phyloP scores from a whole-genome alignment of 2,888 invertebrate species.

The Volucella bombylans region DNA sequence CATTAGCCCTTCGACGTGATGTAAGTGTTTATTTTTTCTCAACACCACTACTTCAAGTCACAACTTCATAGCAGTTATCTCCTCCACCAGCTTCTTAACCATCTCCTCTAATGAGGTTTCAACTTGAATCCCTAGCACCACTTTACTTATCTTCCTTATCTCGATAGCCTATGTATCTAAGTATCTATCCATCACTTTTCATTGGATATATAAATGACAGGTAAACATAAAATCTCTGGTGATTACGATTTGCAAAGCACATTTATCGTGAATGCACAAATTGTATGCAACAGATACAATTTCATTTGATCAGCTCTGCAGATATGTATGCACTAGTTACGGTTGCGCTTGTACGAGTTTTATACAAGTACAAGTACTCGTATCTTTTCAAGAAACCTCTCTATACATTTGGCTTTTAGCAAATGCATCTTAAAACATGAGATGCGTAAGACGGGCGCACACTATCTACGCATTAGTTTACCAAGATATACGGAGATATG shows the following conservation, averaged over 20 bases:
- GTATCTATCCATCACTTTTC: slow-evolving; percentile 64
- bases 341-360: neutral
- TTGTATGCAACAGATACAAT: slow-evolving; percentile 70
- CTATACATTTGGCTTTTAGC: slow-evolving; percentile 2
- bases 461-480: slow-evolving; percentile 56
- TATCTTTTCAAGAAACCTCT: slow-evolving; percentile 28
- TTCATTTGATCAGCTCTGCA: slow-evolving; percentile 61
- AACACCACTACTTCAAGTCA: too few relatives aligned
- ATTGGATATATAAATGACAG: slow-evolving; percentile 54
- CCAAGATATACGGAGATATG: slow-evolving; percentile 14
- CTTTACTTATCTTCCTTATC: slow-evolving; percentile 61
- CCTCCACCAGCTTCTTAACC: too few relatives aligned
- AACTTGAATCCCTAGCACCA: slow-evolving; percentile 32
- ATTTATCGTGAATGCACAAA: slow-evolving; percentile 72
- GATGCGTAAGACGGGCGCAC: slow-evolving; percentile 65
- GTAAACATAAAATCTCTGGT: slow-evolving; percentile 66
- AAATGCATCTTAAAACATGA: neutral
- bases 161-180: slow-evolving; percentile 64
- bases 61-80: too few relatives aligned
- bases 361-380: slow-evolving; percentile 4
- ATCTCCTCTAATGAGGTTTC: too few relatives aligned
- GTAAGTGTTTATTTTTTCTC: too few relatives aligned
- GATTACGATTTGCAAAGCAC: slow-evolving; percentile 69
- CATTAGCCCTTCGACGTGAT: too few relatives aligned
- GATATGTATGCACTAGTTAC: slow-evolving; percentile 28